Conservation (phyloP, 2,113 vertebrate genomes). For the Apistogramma diplotaenia region DNA sequence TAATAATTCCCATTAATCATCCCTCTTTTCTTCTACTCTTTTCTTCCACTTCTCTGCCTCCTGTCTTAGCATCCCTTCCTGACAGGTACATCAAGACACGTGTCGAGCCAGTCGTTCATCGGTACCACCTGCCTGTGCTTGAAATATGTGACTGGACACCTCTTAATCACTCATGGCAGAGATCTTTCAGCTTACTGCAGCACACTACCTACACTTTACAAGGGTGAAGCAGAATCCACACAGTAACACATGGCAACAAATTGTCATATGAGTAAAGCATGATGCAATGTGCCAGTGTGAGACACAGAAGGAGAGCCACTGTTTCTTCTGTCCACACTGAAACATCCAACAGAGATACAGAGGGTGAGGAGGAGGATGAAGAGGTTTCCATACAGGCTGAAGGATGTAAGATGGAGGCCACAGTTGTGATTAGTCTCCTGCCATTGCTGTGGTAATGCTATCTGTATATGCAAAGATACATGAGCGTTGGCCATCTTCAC, state of each 20-base stretch:
- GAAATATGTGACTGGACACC: conserved; percentile 26
- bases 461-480: background rate
- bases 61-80: background rate
- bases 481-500: background rate
- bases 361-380: background rate
- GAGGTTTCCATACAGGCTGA: background rate
- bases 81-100: background rate
- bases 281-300: conserved; percentile 21
- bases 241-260: conserved; percentile 8
- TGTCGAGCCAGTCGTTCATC: background rate
- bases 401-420: background rate
- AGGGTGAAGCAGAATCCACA: conserved; percentile 49
- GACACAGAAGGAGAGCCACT: background rate
- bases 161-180: conserved; percentile 30
- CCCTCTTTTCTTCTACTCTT: background rate
- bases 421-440: background rate
- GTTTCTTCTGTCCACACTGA: background rate
- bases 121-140: background rate
- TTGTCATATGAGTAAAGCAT: conserved; percentile 6
- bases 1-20: background rate
- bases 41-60: background rate
- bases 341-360: background rate
- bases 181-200: conserved; percentile 47
- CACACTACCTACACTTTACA: conserved; percentile 28
- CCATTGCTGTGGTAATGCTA: background rate